Conservation (phyloP, 2,888 invertebrate genomes). For the Yponomeuta sedellus region DNA sequence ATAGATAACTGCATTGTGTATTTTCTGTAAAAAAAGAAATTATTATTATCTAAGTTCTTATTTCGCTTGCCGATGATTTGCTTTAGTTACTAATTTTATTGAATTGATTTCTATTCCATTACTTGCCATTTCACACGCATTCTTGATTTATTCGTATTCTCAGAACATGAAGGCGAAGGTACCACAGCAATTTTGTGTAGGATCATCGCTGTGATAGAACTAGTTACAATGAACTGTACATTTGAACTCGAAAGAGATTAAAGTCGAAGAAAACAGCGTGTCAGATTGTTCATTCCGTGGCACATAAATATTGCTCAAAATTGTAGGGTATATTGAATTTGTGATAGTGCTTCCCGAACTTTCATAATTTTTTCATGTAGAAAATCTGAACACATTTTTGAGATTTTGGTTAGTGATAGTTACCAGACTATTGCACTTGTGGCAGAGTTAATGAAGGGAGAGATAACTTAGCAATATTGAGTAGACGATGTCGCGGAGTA, state of each 20-base stretch:
- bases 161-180: not conserved
- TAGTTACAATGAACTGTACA: not conserved
- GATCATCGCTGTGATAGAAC: not conserved
- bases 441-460: not conserved
- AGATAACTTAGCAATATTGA: not conserved
- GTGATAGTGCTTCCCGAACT: not conserved
- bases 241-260: not conserved
- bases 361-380: not conserved
- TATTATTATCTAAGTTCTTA: slow-evolving; percentile 42
- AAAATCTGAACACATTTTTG: slow-evolving; percentile 1
- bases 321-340: not conserved
- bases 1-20: slow-evolving; percentile 26
- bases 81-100: slow-evolving; percentile 27
- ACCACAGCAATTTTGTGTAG: not conserved
- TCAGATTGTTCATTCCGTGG: not conserved
- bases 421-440: not conserved
- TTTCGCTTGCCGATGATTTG: slow-evolving; percentile 56
- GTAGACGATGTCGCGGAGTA: not conserved
- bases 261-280: not conserved
- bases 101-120: slow-evolving; percentile 24
- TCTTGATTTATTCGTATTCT: slow-evolving; percentile 4
- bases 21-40: slow-evolving; percentile 30
- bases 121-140: slow-evolving; percentile 60
- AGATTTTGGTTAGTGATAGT: not conserved
- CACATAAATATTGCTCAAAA: slow-evolving; percentile 11